Evolutionary conservation across 2,113 vertebrate genomes (phyloP), one percentile per base, ranked within the genome.

Genomic region (Centropristis striata): DNA sequence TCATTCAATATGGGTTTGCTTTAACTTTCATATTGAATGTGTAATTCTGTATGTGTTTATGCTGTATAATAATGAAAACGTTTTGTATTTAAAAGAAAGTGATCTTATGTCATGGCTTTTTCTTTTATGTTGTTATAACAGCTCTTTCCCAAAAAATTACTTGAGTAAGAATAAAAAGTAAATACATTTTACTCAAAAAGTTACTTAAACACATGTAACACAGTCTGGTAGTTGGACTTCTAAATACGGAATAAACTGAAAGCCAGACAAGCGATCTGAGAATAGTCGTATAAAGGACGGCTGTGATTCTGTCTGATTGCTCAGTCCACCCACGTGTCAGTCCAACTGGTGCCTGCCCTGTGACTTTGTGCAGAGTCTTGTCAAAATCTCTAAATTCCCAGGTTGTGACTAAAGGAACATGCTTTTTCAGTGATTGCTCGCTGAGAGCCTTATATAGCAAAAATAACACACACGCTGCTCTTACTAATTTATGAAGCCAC

Each of bases 381-480:
- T 81, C 67, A 73, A 65, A 81, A 54, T 76, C 76, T 82, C 57
- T 58, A 76, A 42, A 87, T 91, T 88, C 82, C 81, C 86, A 71
- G 59, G 65, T 82, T 73, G 69, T 90, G 86, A 91, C 74, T 83
- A 60, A 89, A 85, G 55, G 32, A 83, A 76, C 65, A 66, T 79
- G 59, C 41, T 70, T 64, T 73, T 73, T 72, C 12, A 75, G 28
- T 73, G 73, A 88, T 78, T 66, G 47, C 60, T 72, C 9, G 1
- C 71, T 25, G 49, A 49, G 46, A 66, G 39, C 86, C 74, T 85
- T 87, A 84, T 82, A 87, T 86, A 90, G 80, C 68, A 85, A 88
- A 68, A 83, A 61, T 46, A 86, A 77, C 59, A 70, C 20, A 70
- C 20, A 50, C 42, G 2, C 20, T 57, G 64, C 69, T 75, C 69